A percentile compares a stretch with the other conserved stretches of the same genome.
These are phyloP conservation scores for Chamaetylas fuelleborni DNA, from an alignment of 2,113 vertebrate species.

Conservation along the genomic window DNA sequence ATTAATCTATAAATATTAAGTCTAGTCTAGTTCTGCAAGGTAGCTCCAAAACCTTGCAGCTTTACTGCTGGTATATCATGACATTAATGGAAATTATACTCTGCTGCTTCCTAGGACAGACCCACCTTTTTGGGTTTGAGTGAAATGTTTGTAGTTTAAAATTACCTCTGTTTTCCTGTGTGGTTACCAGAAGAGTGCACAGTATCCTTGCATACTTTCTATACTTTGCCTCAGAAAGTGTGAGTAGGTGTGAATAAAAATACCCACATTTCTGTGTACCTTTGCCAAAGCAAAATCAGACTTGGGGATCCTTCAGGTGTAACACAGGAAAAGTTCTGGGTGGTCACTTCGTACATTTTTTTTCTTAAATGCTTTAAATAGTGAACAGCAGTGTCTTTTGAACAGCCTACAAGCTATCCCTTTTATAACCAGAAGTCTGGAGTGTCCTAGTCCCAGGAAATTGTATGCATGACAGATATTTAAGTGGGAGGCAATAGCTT, in stretches of 20 bases:
- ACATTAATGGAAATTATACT: background rate
- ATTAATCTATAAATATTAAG: background rate
- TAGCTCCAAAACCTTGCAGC: background rate
- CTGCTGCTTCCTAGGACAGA: background rate
- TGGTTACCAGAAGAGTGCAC: background rate
- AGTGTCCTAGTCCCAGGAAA: background rate
- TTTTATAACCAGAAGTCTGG: background rate
- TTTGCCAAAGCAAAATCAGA: background rate
- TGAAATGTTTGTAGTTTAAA: background rate
- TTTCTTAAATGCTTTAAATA: background rate
- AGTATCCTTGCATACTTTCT: background rate
- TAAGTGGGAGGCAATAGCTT: background rate
- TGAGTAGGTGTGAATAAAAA: background rate
- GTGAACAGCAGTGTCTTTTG: background rate
- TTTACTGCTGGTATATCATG: background rate
- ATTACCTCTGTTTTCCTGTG: background rate
- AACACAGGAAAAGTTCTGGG: background rate
- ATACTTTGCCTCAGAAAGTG: background rate
- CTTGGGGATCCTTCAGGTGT: background rate
- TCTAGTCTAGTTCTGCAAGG: background rate
- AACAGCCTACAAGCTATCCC: background rate
- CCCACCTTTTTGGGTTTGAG: background rate
- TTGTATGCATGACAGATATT: background rate
- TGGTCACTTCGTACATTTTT: background rate
- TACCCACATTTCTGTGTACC: background rate